These are phyloP conservation scores for Peucedramus taeniatus DNA, from an alignment of 2,113 vertebrate genomes.

Conservation along the genomic window DNA sequence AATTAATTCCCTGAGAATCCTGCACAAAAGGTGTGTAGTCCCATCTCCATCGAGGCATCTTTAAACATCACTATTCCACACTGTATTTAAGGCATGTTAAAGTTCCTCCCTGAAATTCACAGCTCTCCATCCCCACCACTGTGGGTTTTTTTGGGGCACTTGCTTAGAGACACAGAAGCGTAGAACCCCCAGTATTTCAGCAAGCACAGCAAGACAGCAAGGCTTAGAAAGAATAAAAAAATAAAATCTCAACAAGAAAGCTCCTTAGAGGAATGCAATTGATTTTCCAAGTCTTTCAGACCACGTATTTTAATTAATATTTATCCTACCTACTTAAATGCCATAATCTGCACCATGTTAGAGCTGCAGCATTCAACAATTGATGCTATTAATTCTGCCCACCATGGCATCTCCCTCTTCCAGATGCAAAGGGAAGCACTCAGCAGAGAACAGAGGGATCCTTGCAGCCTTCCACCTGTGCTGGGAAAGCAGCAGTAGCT, in stretches of 20 bases:
- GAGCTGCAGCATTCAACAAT: neutral
- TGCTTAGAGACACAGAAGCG: neutral
- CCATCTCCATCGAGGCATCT: neutral
- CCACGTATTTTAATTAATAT: constrained; percentile 28
- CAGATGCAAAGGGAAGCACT: neutral
- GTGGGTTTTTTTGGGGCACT: neutral
- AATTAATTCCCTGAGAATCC: neutral
- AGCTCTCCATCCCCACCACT: neutral
- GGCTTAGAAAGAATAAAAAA: neutral
- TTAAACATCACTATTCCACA: neutral
- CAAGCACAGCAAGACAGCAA: neutral
- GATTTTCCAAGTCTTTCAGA: neutral
- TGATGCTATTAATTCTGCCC: neutral
- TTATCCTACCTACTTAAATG: constrained; percentile 1
- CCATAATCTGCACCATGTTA: neutral
- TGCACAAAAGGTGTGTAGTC: neutral
- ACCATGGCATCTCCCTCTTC: neutral
- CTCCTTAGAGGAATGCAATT: neutral
- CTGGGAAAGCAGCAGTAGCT: neutral
- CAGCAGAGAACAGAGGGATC: neutral
- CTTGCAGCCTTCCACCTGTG: neutral
- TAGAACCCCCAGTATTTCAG: neutral
- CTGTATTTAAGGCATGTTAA: neutral
- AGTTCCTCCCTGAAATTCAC: neutral
- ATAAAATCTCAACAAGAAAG: neutral